Evolutionary conservation across 2,113 vertebrate genomes (phyloP).

Genomic region (Pluvialis apricaria): DNA sequence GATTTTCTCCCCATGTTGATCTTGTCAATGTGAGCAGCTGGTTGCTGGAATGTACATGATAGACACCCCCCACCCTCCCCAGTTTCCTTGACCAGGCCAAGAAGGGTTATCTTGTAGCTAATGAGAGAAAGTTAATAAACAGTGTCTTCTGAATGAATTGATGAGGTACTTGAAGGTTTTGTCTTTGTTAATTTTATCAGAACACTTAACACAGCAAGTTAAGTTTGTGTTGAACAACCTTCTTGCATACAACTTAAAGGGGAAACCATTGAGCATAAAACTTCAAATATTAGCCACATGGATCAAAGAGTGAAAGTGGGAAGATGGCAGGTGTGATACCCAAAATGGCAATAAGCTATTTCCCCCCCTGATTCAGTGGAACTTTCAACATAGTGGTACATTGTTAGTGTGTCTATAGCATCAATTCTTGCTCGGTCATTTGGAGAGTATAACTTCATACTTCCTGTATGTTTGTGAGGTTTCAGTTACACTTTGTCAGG

Average conservation of each 20-base stretch:
- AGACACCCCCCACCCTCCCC: too few species aligned
- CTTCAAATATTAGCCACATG: neutral
- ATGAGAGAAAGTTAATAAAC: neutral
- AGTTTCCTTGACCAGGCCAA: neutral
- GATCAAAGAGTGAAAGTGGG: neutral
- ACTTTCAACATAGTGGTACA: accelerated
- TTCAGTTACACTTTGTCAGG: accelerated
- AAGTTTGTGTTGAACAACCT: neutral
- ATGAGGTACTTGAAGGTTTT: neutral
- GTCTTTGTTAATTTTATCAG: neutral
- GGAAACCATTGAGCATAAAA: neutral
- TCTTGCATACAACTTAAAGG: neutral
- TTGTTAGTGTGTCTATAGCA: neutral
- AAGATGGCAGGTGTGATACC: neutral
- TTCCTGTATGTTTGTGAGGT: accelerated
- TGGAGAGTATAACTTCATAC: neutral
- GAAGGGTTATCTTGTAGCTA: neutral
- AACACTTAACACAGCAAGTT: neutral
- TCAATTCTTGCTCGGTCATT: neutral
- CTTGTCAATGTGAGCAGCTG: neutral
- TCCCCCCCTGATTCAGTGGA: neutral
- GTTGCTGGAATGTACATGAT: neutral
- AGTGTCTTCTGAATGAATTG: neutral
- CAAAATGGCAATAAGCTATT: neutral
- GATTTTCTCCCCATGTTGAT: neutral